Base-by-base conservation (phyloP, 2,888 invertebrate genomes). In the Neelides folsomi region DNA sequence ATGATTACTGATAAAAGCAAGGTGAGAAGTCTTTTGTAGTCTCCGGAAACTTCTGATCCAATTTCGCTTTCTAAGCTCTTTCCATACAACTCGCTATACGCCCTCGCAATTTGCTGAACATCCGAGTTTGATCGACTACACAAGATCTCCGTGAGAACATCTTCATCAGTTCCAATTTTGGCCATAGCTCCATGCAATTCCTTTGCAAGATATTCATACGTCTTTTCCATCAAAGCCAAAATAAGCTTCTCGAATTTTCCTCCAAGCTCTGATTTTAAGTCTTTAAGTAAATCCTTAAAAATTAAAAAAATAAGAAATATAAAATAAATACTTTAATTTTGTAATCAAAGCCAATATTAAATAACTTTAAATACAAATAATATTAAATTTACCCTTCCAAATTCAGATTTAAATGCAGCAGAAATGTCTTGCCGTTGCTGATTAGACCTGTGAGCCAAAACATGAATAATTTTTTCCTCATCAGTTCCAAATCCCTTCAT, bases 181-280 rank as follows among this genome's bases (percentile, higher is more conserved):
- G 52, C 58, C 67, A 69, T 67, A 8, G 73, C 72, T 37, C 67
- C 62, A 48, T 69, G 63, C 15, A 72, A 60, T 55, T 71, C 69
- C 47, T 66, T 66, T 35, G 72, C 72, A 59, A 72, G 69, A 63
- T 68, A 73, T 39, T 71, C 70, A 38, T 62, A 57, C 56, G 80
- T 78, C 0, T 79, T 79, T 65, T 73, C 71, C 78, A 83, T 80
- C 47, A 86, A 72, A 0, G 79, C 84, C 41, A 83, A 71, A 56
- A 83, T 79, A 35, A 81, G 78, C 66, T 82, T 79, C 67, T 84
- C 83, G 70, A 85, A 85, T 66, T 80, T 76, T 7, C 85, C 85
- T 39, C 83, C 81, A 37, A 85, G 71, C 68, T 86, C 85, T 46
- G 80, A 78, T 65, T 81, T 81, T 12, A 83, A 68, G 68, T 83